Percentiles rank a stretch among this genome's conserved stretches.
These are phyloP conservation scores for Microcebus jonahi DNA, from an alignment of 2,113 vertebrate species.

Conservation along the genomic window DNA sequence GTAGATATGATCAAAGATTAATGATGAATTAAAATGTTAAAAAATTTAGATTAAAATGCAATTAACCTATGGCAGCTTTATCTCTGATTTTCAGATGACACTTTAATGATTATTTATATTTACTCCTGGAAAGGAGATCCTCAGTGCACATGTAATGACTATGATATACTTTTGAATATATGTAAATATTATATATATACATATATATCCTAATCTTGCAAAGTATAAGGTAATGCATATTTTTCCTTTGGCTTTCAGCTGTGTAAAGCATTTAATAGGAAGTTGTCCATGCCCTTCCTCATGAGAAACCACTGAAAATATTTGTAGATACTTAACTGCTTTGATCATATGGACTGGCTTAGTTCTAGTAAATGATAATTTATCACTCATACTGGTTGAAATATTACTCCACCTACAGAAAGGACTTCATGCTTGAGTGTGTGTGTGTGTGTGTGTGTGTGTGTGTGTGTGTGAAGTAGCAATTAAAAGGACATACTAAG, in stretches of 20 bases:
- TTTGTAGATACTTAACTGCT: background rate
- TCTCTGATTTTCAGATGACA: slow-evolving; percentile 2
- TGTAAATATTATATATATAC: no score
- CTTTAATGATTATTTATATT: slow-evolving; percentile 48
- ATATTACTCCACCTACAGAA: background rate
- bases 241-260: background rate
- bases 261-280: background rate
- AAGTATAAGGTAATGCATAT: background rate
- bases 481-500: background rate
- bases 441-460: no score
- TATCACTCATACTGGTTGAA: background rate
- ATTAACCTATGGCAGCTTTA: slow-evolving; percentile 37
- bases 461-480: background rate
- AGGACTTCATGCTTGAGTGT: background rate
- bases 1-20: slow-evolving; percentile 6
- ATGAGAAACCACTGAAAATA: background rate
- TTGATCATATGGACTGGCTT: background rate
- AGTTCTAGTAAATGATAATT: background rate
- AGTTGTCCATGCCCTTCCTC: background rate
- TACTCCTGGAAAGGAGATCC: background rate
- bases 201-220: background rate
- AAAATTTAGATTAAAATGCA: slow-evolving; percentile 45
- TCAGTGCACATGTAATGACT: background rate
- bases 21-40: slow-evolving; percentile 57
- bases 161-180: background rate